These are phyloP conservation scores for Percopsis transmontana DNA, from an alignment of 2,113 vertebrate species.

Conservation along the genomic window DNA sequence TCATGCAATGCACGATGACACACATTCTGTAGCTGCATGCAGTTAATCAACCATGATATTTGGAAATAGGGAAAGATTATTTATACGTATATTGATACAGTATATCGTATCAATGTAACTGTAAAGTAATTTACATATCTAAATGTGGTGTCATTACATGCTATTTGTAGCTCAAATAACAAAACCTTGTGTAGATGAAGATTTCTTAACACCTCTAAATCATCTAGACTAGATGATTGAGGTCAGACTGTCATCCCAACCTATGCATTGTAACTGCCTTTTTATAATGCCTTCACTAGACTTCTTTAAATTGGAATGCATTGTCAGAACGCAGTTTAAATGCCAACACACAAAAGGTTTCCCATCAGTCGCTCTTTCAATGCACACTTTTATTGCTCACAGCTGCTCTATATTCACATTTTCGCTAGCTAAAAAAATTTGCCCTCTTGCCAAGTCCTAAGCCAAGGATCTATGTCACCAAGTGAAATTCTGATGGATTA, in stretches of 20 bases:
- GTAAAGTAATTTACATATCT: neutral
- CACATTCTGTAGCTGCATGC: neutral
- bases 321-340: conserved; percentile 43
- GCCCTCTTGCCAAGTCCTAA: conserved; percentile 11
- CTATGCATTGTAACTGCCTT: conserved; percentile 39
- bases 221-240: conserved; percentile 20
- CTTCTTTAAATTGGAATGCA: conserved; percentile 35
- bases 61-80: neutral
- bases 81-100: no score
- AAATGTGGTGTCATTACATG: neutral
- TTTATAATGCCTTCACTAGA: conserved; percentile 66
- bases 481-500: neutral
- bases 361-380: conserved; percentile 65
- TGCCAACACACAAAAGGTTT: conserved; percentile 66
- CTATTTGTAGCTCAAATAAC: neutral
- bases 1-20: neutral
- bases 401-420: conserved; percentile 67
- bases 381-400: conserved; percentile 72
- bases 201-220: conserved; percentile 22
- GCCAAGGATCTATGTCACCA: conserved; percentile 17
- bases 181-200: neutral
- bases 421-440: conserved; percentile 14
- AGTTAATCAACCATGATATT: conserved; percentile 1
- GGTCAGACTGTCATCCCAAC: conserved; percentile 39
- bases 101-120: no score